Conservation (phyloP, 2,888 invertebrate genomes). For the Anthrax anthrax region DNA sequence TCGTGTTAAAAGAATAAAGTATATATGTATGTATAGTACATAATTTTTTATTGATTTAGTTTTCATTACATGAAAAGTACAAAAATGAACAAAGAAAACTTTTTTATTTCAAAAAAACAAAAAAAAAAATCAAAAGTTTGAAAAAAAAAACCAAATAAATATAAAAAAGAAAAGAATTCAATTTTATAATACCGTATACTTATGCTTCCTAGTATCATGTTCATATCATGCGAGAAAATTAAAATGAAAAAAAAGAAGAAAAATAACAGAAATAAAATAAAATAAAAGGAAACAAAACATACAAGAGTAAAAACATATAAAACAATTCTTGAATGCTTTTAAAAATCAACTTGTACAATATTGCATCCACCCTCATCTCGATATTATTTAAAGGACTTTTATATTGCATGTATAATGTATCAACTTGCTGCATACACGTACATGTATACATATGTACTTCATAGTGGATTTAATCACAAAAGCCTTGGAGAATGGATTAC, state of each 20-base stretch:
- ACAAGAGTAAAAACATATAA: background rate
- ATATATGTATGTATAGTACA: too few species aligned
- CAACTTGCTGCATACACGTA: background rate
- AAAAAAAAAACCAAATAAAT: too few species aligned
- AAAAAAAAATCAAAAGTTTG: too few species aligned
- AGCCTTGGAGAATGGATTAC: background rate
- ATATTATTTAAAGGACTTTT: background rate
- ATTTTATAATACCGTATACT: background rate
- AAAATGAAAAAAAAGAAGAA: slow-evolving; percentile 4
- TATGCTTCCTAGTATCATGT: background rate
- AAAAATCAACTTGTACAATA: background rate
- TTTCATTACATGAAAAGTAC: too few species aligned
- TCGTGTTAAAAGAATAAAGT: too few species aligned
- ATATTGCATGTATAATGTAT: background rate
- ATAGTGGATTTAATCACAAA: background rate
- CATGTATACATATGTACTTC: too few species aligned
- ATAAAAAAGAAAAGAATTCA: too few species aligned
- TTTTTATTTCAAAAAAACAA: too few species aligned
- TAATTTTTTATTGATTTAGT: too few species aligned
- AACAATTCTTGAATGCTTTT: background rate
- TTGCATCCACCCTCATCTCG: background rate
- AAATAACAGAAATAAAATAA: background rate
- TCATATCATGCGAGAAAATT: background rate
- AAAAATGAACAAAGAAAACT: too few species aligned
- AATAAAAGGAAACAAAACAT: background rate